These are phyloP conservation scores for Patella vulgata DNA, from an alignment of 1,140 invertebrate species.

Conservation along the genomic window DNA sequence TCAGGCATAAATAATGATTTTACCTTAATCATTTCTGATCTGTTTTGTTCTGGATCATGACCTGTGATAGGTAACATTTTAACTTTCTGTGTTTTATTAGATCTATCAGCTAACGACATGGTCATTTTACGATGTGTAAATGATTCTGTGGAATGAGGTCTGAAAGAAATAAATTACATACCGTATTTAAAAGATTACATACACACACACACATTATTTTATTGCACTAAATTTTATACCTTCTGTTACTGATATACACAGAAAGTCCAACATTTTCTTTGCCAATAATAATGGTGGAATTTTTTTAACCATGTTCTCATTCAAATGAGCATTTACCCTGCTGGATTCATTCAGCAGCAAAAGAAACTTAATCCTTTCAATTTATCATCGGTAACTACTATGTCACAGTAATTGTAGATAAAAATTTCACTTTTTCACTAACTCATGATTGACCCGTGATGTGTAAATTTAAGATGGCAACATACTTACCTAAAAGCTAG, in stretches of 20 bases:
- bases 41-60: slow-evolving; percentile 91
- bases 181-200: background rate
- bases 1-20: too few species aligned
- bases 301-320: background rate
- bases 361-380: background rate
- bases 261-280: background rate
- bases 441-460: too few species aligned
- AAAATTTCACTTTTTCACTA: too few species aligned
- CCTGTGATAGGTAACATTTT: slow-evolving; percentile 96
- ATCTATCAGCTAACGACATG: slow-evolving; percentile 94
- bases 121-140: slow-evolving; percentile 99
- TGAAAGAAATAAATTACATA: slow-evolving; percentile 38
- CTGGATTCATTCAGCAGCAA: background rate
- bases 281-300: background rate
- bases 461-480: too few species aligned
- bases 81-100: slow-evolving; percentile 95
- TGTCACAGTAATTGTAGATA: too few species aligned
- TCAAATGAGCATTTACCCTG: background rate
- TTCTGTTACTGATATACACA: background rate
- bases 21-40: slow-evolving; percentile 90
- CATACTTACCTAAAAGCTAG: slow-evolving; percentile 84
- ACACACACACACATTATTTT: too few species aligned
- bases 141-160: slow-evolving; percentile 95
- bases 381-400: too few species aligned
- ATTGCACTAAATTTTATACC: background rate